Evolutionary conservation across 1,140 invertebrate species (phyloP), one percentile per base, ranked within the genome.

Genomic region (Hylaeus volcanicus): DNA sequence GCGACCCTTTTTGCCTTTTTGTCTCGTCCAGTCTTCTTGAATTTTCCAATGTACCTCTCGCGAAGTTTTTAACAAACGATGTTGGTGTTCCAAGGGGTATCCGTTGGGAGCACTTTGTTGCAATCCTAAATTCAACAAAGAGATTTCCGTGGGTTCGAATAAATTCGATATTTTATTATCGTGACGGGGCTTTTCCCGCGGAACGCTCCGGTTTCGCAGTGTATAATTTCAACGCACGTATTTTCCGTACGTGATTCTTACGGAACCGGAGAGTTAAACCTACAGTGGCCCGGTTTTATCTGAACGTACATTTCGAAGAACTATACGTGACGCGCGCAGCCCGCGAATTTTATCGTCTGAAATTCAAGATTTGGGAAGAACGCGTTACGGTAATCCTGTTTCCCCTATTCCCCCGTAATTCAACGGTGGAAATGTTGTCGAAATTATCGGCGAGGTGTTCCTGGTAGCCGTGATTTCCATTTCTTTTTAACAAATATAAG

Each of bases 181-280:
- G 60, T 73, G 60, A 79, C 69, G 37, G n/a, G 26, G 58, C 1
- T 55, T 56, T 9, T 26, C 48, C 69, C 48, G 60, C 37, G 41
- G 39, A 55, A 63, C 39, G 12, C 37, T 5, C 45, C n/a, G 51
- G 71, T 73, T 69, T 56, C 26, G 55, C 69, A 56, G 51, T 65
- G 77, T 65, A 73, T 79, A 79, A 79, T 79, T 79, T 79, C 77
- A 65, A 60, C 26, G 70, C 77, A 79, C 77, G 77, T 79, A 79
- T 79, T 73, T 79, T 79, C 37, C 69, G 77, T 65, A 73, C 77
- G 77, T 79, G 77, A 79, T 79, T 79, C 77, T 79, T 79, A 79
- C 77, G 51, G 56, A 48, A 39, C n/a, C n/a, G 45, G 41, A 15
- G 51, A 56, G 69, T 73, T 79, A 73, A 79, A 79, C 60, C 77